A percentile compares a stretch with the other conserved stretches of the same genome.
Evolutionary conservation across 2,113 vertebrate species (phyloP).

Genomic region (Lichenostomus cassidix): DNA sequence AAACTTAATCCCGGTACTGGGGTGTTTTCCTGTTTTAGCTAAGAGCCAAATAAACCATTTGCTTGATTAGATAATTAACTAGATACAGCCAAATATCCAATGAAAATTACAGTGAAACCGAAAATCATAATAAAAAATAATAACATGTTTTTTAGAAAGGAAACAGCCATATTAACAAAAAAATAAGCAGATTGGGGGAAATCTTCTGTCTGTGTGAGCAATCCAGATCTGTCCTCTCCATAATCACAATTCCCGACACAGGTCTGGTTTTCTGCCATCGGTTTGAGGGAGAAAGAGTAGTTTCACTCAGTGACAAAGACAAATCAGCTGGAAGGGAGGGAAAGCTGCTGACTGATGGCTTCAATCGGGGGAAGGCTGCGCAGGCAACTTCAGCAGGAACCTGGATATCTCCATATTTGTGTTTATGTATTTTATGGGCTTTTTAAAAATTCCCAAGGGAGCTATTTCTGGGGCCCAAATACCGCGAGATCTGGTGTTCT

Average conservation of each 20-base stretch:
- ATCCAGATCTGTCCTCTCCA: not conserved
- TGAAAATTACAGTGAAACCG: conserved; percentile 47
- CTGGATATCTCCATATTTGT: conserved; percentile 56
- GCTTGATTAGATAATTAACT: conserved; percentile 62
- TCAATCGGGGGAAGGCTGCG: not conserved
- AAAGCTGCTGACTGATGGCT: conserved; percentile 35
- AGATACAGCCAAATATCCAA: conserved; percentile 60
- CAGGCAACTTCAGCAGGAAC: conserved; percentile 35
- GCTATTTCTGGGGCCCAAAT: conserved; percentile 32
- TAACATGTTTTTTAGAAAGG: not conserved
- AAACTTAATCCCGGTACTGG: conserved; percentile 78
- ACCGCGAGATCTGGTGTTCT: conserved; percentile 56
- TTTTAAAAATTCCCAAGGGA: conserved; percentile 48
- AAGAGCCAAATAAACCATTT: conserved; percentile 72
- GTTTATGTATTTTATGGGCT: conserved; percentile 61
- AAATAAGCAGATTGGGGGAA: conserved; percentile 11
- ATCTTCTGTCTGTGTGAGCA: not conserved
- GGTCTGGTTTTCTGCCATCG: conserved; percentile 1
- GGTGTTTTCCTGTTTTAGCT: conserved; percentile 68
- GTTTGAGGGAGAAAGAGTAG: not conserved
- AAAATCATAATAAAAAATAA: not conserved
- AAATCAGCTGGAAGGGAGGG: conserved; percentile 38
- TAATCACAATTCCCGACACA: not conserved
- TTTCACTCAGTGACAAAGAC: conserved; percentile 29
- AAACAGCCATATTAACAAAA: not conserved